Evolutionary conservation across 92 coral and sea anemone genomes (phyloP), one percentile per base, ranked within the genome.

Genomic region (Porites cylindrica): DNA sequence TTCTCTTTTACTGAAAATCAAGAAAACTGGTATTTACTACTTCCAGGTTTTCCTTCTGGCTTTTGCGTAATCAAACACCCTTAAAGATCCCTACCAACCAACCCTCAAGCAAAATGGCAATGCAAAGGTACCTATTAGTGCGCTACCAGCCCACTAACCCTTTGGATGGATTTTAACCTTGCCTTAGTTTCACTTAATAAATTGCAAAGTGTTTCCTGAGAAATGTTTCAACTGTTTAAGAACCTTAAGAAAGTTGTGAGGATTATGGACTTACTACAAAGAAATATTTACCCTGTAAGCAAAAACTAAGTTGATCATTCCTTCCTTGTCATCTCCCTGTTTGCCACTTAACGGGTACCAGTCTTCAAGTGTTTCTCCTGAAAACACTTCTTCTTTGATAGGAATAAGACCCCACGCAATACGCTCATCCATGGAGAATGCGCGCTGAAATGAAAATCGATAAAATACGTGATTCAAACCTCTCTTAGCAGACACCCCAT

Each of bases 241-340:
- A 56, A 8, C 61, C 11, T 11, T 56, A 2, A 10, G 2, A 56
- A 56, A 0, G 16, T 56, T 56, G 61, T 56, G 61, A 9, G 16
- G 11, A 56, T 10, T 10, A 56, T 10, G 3, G 5, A 67, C 10
- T 19, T 51, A 56, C 0, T 12, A 56, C 64, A 75, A 23, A 60
- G 0, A 82, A n/a, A 18, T 3, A 60, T 96, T 84, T 86, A 97
- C 99, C 88, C 92, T 93, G 84, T 91, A 91, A 2, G 98, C 84
- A 84, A 97, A 84, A 16, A 95, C 97, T 86, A 97, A 85, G 76
- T 97, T 97, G 87, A 97, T 89, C 99, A 97, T 97, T 26, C 99
- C 99, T 66, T 97, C 99, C 59, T 97, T 97, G 16, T 95, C 99
- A 1, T 95, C 93, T n/a, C 99, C 99, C 76, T 97, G 99, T 77